A percentile compares a stretch with the other conserved stretches of the same genome.
These are phyloP conservation scores for Rhyacophila brunnea DNA, from an alignment of 1,140 invertebrate genomes.

Conservation along the genomic window DNA sequence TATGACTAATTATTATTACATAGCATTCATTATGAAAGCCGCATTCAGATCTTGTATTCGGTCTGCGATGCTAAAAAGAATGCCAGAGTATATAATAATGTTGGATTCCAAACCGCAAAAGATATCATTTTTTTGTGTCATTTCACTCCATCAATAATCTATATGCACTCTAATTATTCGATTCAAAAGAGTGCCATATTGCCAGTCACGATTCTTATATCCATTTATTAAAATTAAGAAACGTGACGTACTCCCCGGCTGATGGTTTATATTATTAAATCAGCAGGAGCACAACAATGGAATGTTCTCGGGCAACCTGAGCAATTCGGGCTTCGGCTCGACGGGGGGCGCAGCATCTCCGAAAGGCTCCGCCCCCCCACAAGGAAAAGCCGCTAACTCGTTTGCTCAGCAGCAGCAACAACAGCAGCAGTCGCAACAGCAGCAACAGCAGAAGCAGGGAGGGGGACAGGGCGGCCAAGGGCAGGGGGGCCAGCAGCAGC, in stretches of 20 bases:
- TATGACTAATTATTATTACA: no score
- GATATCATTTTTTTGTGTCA: background rate
- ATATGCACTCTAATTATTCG: background rate
- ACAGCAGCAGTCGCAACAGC: background rate
- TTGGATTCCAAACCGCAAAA: background rate
- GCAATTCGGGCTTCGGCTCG: background rate
- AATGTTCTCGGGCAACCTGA: slow-evolving; percentile 25
- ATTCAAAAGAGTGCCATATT: no score
- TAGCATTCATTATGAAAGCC: background rate
- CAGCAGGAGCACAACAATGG: slow-evolving; percentile 32
- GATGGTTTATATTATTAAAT: no score
- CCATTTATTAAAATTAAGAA: no score
- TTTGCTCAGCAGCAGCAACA: background rate
- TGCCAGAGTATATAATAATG: background rate
- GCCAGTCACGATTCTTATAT: no score
- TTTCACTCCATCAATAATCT: background rate
- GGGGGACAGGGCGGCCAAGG: no score
- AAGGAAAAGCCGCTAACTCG: background rate
- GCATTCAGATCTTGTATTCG: background rate
- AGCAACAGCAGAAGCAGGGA: slow-evolving; percentile 3
- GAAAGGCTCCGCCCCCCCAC: slow-evolving; percentile 25
- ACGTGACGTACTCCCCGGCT: background rate
- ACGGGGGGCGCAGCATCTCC: slow-evolving; percentile 2
- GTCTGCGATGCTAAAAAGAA: background rate
- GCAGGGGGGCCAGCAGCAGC: slow-evolving; percentile 25